Evolutionary conservation across 2,888 invertebrate genomes (phyloP).

Genomic region (Lamellibrachia columna): DNA sequence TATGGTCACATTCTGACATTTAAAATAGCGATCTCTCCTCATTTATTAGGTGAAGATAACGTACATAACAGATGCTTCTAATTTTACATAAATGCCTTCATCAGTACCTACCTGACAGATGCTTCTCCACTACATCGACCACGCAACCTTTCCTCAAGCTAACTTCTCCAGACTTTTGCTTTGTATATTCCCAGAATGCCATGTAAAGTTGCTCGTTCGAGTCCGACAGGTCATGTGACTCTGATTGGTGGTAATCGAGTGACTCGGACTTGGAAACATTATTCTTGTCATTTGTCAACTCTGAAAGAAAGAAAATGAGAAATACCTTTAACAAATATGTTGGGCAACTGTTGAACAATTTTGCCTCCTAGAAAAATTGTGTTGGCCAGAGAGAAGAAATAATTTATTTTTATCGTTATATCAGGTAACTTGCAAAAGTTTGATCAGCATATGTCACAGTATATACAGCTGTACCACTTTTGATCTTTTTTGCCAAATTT

Average conservation of each 20-base stretch:
- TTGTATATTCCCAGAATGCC: conserved; percentile 27
- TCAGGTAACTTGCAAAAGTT: too few species aligned
- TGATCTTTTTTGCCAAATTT: too few species aligned
- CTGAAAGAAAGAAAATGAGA: neutral
- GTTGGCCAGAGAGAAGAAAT: neutral
- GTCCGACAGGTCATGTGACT: neutral
- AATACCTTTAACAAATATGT: neutral
- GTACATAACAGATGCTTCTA: neutral
- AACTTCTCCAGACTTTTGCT: conserved; percentile 33
- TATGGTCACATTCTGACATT: too few species aligned
- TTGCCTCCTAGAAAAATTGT: neutral
- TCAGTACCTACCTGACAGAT: conserved; percentile 27
- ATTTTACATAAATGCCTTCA: neutral
- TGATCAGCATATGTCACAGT: too few species aligned
- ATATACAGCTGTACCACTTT: too few species aligned
- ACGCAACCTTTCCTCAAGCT: conserved; percentile 29
- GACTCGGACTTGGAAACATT: neutral
- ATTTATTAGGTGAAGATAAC: neutral
- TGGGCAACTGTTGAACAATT: neutral
- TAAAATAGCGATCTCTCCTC: too few species aligned
- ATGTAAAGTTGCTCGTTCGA: conserved; percentile 18
- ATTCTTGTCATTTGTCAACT: neutral
- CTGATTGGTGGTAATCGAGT: neutral
- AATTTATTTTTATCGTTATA: neutral
- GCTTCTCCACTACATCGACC: conserved; percentile 32